Evolutionary conservation across 2,888 invertebrate species (phyloP).

Genomic region (Hylaea fasciaria): DNA sequence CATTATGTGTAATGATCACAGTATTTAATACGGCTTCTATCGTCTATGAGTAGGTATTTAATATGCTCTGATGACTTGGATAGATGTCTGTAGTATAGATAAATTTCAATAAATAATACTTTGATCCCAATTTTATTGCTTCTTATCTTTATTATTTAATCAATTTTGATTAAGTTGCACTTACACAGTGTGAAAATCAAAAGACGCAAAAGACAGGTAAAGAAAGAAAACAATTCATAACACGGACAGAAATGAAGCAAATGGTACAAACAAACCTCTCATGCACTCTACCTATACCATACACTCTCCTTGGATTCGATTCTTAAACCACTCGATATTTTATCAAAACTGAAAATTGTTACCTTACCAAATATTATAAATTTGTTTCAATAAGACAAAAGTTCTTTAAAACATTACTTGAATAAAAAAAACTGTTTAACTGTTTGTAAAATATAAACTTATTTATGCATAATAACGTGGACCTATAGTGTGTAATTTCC

Average conservation of each 20-base stretch:
- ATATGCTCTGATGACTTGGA: too few relatives aligned
- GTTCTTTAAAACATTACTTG: too few relatives aligned
- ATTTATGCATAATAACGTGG: constrained; percentile 1
- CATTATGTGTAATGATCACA: too few relatives aligned
- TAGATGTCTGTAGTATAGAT: too few relatives aligned
- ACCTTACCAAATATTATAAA: neutral
- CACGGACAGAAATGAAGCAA: constrained; percentile 57
- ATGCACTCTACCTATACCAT: constrained; percentile 48
- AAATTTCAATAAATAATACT: too few relatives aligned
- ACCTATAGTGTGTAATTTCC: constrained; percentile 24
- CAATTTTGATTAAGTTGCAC: neutral
- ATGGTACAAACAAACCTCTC: constrained; percentile 62
- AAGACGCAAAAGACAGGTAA: constrained; percentile 27
- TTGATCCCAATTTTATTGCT: too few relatives aligned
- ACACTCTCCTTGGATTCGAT: constrained; percentile 33
- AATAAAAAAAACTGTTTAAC: too few relatives aligned
- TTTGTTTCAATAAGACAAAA: too few relatives aligned
- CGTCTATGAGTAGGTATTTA: too few relatives aligned
- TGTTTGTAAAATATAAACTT: too few relatives aligned
- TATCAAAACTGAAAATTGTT: constrained; percentile 11
- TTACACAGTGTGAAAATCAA: neutral
- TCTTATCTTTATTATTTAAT: too few relatives aligned
- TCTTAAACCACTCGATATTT: constrained; percentile 43
- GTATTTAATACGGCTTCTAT: too few relatives aligned
- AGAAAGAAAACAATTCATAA: constrained; percentile 51